Evolutionary conservation across 2,113 vertebrate species (phyloP), one percentile per base, ranked within the genome.

Genomic region (Eonycteris spelaea): DNA sequence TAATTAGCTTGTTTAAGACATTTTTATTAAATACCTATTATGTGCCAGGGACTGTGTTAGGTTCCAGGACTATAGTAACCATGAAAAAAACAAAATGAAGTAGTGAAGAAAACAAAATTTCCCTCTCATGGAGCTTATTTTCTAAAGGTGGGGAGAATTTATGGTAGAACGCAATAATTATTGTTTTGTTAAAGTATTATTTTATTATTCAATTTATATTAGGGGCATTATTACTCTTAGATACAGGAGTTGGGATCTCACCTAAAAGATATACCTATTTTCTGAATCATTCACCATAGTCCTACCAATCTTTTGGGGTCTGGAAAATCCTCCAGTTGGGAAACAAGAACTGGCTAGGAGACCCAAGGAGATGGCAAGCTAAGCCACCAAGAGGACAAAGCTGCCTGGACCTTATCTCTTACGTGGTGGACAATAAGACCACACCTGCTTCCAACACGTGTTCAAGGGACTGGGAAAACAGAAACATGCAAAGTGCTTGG

Each of bases 401-500:
- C 59, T 88, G 82, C 93, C 92, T 89, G 93, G 78, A 97, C 86
- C 73, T 77, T 16, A 71, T 38, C 21, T 94, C 51, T 86, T 57
- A 4, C 38, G 33, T 68, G 45, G 57, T 45, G 28, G 43, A 43
- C 94, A 83, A 67, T 73, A 63, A 90, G 68, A 71, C 16, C 51
- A 83, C 65, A 89, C 67, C 78, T 91, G 73, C 33, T 26, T 61
- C 40, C 26, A 65, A 45, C 28, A 51, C 38, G 94, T 75, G 75
- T 79, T 79, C 83, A 68, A 75, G 48, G 78, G 68, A 75, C 94
- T 26, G 12, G 83, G 48, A 80, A 85, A 80, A 85, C 63, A 91
- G 65, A 86, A 88, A 91, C 83, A 61, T 80, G 61, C 92, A 85
- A 93, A 94, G 24, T 33, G 43, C 35, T 19, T 1, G 30, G 75